These are phyloP conservation scores for Drosophila mettleri DNA, from an alignment of 2,888 invertebrate genomes.

Conservation along the genomic window DNA sequence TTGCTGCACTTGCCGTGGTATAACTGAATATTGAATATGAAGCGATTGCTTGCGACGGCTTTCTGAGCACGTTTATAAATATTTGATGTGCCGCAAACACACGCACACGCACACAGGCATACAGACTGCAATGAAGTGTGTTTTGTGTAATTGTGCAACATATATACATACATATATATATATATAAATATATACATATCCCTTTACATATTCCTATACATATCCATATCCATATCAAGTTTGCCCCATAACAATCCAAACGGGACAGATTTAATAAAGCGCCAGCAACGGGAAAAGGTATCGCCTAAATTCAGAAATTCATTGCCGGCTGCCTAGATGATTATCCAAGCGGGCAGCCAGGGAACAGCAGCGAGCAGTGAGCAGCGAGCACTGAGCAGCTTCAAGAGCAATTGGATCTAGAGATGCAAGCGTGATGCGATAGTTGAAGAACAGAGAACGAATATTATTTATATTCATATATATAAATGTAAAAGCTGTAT, in stretches of 20 bases:
- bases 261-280: constrained; percentile 62
- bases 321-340: constrained; percentile 56
- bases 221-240: constrained; percentile 27
- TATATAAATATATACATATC: constrained; percentile 16
- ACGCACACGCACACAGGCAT: constrained; percentile 10
- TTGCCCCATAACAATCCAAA: constrained; percentile 34
- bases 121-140: constrained; percentile 11
- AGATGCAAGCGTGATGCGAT: constrained; percentile 11
- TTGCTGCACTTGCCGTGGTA: constrained; percentile 73
- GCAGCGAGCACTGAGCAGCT: not conserved
- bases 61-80: constrained; percentile 69
- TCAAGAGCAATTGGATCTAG: not conserved
- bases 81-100: constrained; percentile 59
- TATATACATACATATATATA: constrained; percentile 19
- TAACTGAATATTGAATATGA: constrained; percentile 79
- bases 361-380: constrained; percentile 4
- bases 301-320: constrained; percentile 77
- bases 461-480: no score
- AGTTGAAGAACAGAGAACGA: no score
- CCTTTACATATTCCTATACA: constrained; percentile 8
- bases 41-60: constrained; percentile 65
- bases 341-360: constrained; percentile 41
- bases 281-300: constrained; percentile 32
- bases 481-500: no score
- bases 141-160: constrained; percentile 65